These are phyloP conservation scores for Oreochromis tanganicae DNA, from an alignment of 2,113 vertebrate species.

Conservation along the genomic window DNA sequence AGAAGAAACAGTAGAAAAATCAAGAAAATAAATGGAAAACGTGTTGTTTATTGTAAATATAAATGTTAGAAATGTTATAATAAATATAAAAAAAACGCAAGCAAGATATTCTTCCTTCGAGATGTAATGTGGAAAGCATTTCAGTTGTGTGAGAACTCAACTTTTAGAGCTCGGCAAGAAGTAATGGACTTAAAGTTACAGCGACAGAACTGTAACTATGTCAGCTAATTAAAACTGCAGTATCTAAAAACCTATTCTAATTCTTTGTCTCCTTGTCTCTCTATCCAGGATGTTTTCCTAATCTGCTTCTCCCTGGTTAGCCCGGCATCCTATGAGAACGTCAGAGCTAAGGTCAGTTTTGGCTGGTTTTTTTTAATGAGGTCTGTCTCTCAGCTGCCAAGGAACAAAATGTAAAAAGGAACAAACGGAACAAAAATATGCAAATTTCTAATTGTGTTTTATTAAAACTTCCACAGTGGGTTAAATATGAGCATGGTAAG, in stretches of 20 bases:
- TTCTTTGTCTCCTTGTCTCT: not conserved
- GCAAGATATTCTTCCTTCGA: fast-evolving
- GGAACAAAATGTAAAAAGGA: not conserved
- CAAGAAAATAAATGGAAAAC: not conserved
- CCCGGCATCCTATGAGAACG: constrained; percentile 66
- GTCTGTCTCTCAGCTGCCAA: not conserved
- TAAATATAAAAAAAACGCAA: not conserved
- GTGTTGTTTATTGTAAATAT: not conserved
- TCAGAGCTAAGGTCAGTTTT: constrained; percentile 61
- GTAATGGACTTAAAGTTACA: not conserved
- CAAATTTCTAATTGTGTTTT: not conserved
- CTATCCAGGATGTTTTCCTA: constrained; percentile 60
- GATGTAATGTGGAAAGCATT: not conserved
- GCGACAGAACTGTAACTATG: fast-evolving
- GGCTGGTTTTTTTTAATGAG: not conserved
- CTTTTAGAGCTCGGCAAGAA: not conserved
- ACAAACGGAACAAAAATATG: not conserved
- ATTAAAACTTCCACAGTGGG: fast-evolving
- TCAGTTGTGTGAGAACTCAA: not conserved
- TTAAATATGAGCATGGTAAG: not conserved
- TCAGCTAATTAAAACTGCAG: not conserved
- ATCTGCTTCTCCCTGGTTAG: constrained; percentile 69
- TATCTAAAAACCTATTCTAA: not conserved
- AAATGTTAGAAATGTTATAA: not conserved
- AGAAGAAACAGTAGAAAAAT: not conserved